Percentiles rank a stretch among this genome's conserved stretches.
These are phyloP conservation scores for Mystacornis crossleyi DNA, from an alignment of 2,113 vertebrate genomes.

Conservation along the genomic window DNA sequence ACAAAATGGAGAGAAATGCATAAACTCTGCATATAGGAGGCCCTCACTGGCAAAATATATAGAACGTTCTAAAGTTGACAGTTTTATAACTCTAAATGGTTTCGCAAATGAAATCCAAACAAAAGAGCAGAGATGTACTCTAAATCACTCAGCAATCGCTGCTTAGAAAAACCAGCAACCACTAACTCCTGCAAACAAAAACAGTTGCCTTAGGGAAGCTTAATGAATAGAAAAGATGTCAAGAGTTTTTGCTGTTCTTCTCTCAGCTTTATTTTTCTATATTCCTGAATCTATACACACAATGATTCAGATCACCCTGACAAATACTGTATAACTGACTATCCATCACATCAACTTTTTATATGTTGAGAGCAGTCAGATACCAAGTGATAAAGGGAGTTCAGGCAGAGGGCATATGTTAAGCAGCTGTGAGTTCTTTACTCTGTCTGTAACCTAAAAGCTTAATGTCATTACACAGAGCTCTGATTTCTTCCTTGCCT, in stretches of 20 bases:
- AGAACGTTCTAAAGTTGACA: constrained; percentile 43
- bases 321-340: neutral
- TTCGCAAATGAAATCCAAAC: constrained; percentile 54
- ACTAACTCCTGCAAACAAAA: constrained; percentile 27
- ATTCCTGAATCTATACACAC: neutral
- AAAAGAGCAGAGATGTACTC: constrained; percentile 22
- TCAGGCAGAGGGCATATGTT: constrained; percentile 65
- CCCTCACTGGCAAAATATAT: neutral
- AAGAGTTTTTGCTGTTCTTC: neutral
- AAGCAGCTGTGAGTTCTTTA: constrained; percentile 58
- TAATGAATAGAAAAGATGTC: neutral
- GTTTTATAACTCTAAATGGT: constrained; percentile 57
- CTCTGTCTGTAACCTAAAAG: neutral
- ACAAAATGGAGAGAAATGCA: neutral
- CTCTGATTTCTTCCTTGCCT: constrained; percentile 16
- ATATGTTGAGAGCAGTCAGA: constrained; percentile 35
- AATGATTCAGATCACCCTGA: neutral
- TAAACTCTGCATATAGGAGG: neutral
- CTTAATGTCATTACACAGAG: constrained; percentile 18
- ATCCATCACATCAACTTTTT: constrained; percentile 41
- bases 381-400: constrained; percentile 48
- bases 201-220: neutral
- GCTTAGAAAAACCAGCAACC: constrained; percentile 34
- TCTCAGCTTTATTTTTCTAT: neutral
- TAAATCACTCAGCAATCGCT: constrained; percentile 59